Percentiles rank a stretch among this genome's conserved stretches.
Evolutionary conservation across 1,140 invertebrate species (phyloP).

Genomic region (Trichoplusia ni): DNA sequence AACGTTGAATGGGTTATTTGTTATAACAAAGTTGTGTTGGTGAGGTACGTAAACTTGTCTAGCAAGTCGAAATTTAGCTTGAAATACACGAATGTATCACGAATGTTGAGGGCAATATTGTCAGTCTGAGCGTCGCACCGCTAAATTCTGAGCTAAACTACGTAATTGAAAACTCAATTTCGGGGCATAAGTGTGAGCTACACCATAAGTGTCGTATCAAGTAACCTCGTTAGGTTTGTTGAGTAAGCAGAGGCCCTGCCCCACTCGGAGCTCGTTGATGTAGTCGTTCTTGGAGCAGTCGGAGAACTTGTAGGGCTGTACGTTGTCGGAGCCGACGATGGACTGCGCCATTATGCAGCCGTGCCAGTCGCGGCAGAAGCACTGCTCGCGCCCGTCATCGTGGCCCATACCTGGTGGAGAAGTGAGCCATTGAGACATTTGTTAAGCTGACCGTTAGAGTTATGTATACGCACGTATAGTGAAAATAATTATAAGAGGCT

Average conservation of each 20-base stretch:
- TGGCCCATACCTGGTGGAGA: slow-evolving; percentile 90
- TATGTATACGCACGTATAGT: too few species aligned
- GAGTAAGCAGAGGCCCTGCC: slow-evolving; percentile 92
- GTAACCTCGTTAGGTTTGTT: slow-evolving; percentile 95
- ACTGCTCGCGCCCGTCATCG: slow-evolving; percentile 92
- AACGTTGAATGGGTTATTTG: slow-evolving; percentile 6
- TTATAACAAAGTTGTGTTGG: not conserved
- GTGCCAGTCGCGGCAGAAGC: slow-evolving; percentile 95
- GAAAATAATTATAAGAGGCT: too few species aligned
- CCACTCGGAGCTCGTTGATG: slow-evolving; percentile 88
- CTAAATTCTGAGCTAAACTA: too few species aligned
- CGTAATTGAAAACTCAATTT: too few species aligned
- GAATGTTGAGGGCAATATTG: too few species aligned
- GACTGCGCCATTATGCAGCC: slow-evolving; percentile 97
- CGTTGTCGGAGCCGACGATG: slow-evolving; percentile 94
- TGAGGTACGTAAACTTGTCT: not conserved
- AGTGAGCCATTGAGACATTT: not conserved
- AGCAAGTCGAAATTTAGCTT: not conserved
- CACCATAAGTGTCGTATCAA: too few species aligned
- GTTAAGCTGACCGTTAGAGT: too few species aligned
- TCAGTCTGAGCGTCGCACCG: too few species aligned
- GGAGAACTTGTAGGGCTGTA: slow-evolving; percentile 96
- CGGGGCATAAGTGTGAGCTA: too few species aligned
- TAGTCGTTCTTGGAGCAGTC: slow-evolving; percentile 94
- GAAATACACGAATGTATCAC: not conserved